These are phyloP conservation scores for Hippocampus guttulatus DNA, from an alignment of 2,113 vertebrate genomes.

Conservation along the genomic window DNA sequence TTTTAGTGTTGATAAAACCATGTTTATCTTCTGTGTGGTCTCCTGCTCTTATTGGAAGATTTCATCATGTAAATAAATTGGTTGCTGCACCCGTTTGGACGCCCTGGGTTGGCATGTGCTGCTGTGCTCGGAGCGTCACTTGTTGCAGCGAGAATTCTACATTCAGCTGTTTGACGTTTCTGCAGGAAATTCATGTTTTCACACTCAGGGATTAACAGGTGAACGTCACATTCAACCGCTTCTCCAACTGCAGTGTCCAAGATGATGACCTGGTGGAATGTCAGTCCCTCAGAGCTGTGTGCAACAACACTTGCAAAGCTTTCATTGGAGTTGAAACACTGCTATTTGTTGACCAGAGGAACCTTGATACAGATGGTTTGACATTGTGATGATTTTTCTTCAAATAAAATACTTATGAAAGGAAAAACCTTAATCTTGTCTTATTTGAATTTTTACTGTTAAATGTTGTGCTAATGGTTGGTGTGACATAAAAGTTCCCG, in stretches of 20 bases:
- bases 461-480: too few species aligned
- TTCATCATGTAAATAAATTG: constrained; percentile 25
- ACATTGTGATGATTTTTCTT: constrained; percentile 57
- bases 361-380: constrained; percentile 68
- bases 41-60: constrained; percentile 38
- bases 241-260: background rate
- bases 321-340: constrained; percentile 9
- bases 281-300: background rate
- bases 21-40: constrained; percentile 34
- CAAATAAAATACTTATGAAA: constrained; percentile 68
- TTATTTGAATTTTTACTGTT: background rate
- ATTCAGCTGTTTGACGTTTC: constrained; percentile 18
- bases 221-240: background rate
- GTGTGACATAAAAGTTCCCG: background rate
- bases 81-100: background rate
- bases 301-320: background rate
- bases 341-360: constrained; percentile 31
- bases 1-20: constrained; percentile 36
- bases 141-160: constrained; percentile 15
- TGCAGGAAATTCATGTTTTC: constrained; percentile 6
- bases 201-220: background rate
- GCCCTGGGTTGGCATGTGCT: background rate
- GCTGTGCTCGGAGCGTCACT: constrained; percentile 6
- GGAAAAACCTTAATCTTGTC: background rate
- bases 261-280: background rate